phyloP scores from a whole-genome alignment of 2,797 vertebrate species.

The Tauraco hartlaubi region DNA sequence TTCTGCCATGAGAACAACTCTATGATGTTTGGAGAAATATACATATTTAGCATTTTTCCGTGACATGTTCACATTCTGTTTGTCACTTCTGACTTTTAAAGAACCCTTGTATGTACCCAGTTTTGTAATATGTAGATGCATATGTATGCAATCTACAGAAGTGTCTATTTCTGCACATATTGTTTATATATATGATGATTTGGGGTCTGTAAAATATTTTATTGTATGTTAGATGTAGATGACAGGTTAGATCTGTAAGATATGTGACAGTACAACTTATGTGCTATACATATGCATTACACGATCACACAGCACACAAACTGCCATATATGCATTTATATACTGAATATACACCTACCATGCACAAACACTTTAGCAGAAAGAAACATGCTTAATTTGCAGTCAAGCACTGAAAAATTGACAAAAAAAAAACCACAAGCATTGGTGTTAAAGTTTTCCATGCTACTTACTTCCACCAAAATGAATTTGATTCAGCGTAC shows the following conservation, averaged over 20 bases:
- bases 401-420: background rate
- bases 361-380: background rate
- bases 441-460: background rate
- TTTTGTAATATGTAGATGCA: background rate
- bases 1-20: background rate
- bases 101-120: background rate
- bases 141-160: background rate
- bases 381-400: background rate
- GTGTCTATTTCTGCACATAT: background rate
- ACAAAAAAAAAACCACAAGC: background rate
- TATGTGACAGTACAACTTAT: background rate
- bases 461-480: background rate
- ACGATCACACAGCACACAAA: background rate
- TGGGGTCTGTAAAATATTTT: background rate
- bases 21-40: background rate
- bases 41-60: background rate
- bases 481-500: background rate
- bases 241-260: background rate
- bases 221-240: background rate
- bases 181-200: background rate
- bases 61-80: background rate
- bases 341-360: background rate
- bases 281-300: background rate
- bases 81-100: conserved; percentile 3
- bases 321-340: background rate